Conservation (phyloP, 2,888 invertebrate genomes). For the Drosophila mimetica region DNA sequence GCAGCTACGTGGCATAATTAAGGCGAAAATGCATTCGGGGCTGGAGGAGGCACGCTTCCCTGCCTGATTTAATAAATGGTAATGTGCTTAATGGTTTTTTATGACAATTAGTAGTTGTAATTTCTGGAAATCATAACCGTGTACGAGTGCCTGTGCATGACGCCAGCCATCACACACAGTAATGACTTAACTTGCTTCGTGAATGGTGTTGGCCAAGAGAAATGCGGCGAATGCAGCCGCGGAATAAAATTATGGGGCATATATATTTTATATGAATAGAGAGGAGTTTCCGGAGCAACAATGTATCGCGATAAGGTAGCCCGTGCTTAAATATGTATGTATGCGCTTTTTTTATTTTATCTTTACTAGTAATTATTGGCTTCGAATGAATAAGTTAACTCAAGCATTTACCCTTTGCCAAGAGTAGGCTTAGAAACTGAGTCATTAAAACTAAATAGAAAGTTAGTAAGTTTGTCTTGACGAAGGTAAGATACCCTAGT, state of each 20-base stretch:
- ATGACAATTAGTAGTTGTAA: constrained; percentile 75
- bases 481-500: neutral
- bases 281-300: constrained; percentile 28
- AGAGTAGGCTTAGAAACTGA: neutral
- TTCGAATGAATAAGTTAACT: constrained; percentile 17
- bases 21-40: constrained; percentile 49
- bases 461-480: neutral
- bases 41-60: constrained; percentile 68
- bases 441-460: neutral
- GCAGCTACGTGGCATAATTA: constrained; percentile 75
- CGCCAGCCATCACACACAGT: constrained; percentile 39
- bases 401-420: neutral
- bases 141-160: constrained; percentile 50
- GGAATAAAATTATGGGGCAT: constrained; percentile 22
- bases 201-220: constrained; percentile 27
- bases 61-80: constrained; percentile 70
- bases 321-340: neutral
- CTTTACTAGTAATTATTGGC: constrained; percentile 1
- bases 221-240: constrained; percentile 7
- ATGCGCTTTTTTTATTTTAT: neutral
- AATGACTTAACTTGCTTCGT: constrained; percentile 37
- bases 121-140: constrained; percentile 76
- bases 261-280: neutral
- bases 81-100: constrained; percentile 66
- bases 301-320: constrained; percentile 14